phyloP scores from a whole-genome alignment of 2,888 invertebrate species.

The Acleris holmiana region DNA sequence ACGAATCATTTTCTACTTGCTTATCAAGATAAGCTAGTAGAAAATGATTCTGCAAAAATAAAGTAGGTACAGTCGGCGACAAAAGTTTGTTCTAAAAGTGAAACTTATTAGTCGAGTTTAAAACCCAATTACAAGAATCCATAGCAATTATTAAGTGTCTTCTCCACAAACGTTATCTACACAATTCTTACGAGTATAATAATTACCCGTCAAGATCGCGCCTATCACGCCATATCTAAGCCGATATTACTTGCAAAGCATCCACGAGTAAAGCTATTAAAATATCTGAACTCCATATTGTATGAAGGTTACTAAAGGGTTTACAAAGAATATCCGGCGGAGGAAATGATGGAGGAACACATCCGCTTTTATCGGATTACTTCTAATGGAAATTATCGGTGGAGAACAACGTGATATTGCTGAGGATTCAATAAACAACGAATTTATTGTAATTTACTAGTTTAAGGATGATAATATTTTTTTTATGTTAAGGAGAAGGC shows the following conservation, averaged over 20 bases:
- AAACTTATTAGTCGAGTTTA: too few species aligned
- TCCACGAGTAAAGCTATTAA: slow-evolving; percentile 4
- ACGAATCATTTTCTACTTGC: too few species aligned
- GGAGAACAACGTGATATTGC: slow-evolving; percentile 10
- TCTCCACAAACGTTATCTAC: too few species aligned
- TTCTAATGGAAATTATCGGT: slow-evolving; percentile 24
- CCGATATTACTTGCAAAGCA: too few species aligned
- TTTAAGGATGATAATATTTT: not conserved
- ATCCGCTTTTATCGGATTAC: slow-evolving; percentile 32
- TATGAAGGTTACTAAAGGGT: slow-evolving; percentile 14
- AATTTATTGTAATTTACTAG: slow-evolving; percentile 2
- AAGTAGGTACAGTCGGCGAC: too few species aligned
- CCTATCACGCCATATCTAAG: not conserved
- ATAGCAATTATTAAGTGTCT: too few species aligned
- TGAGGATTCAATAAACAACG: slow-evolving; percentile 4
- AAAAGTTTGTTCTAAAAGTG: too few species aligned
- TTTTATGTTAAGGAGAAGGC: too few species aligned
- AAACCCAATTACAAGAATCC: too few species aligned
- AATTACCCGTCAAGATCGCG: not conserved
- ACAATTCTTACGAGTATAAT: too few species aligned
- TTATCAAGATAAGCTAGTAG: too few species aligned
- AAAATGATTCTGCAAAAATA: too few species aligned
- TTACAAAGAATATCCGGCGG: slow-evolving; percentile 18
- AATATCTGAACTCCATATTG: not conserved
- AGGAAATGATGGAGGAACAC: slow-evolving; percentile 30